Evolutionary conservation across 2,113 vertebrate species (phyloP), one percentile per base, ranked within the genome.

Genomic region (Prietella phreatophila): DNA sequence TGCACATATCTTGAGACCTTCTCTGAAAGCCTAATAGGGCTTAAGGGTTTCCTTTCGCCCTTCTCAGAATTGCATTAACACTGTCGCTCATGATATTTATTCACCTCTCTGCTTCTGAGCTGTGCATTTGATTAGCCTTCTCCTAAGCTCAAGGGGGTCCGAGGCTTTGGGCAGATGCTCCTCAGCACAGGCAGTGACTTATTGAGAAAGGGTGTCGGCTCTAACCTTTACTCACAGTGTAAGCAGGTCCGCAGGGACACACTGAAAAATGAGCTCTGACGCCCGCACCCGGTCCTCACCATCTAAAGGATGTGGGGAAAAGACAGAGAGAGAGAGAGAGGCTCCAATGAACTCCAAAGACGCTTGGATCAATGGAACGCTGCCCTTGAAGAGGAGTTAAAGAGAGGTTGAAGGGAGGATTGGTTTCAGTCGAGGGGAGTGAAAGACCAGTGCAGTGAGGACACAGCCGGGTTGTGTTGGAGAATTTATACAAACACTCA

Each of bases 191-290:
- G 60, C 87, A 78, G 86, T 79, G 88, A 90, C 88, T 90, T 91
- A 90, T 89, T 91, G 91, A 91, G 85, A 47, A 89, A 87, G 88
- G 47, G 87, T 83, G 84, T 92, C 88, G 86, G 89, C 85, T 85
- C 80, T 93, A 93, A 94, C 91, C 92, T 93, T 94, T 92, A 88
- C 88, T 89, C 60, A 91, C 89, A 89, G 84, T 85, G 82, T 58
- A 82, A 90, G 82, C 81, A 25, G 17, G 83, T 90, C 89, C 78
- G 63, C 56, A 78, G 89, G 88, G 89, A 87, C 25, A 61, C 9
- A 27, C 88, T 88, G 90, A 89, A 92, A 91, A 90, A 92, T 90
- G 50, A 90, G 91, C 87, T 89, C 69, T 88, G 91, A 91, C 80
- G 85, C 89, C 89, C 86, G 15, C 55, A 55, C 58, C 79, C 30